These are phyloP conservation scores for Orchesella cincta DNA, from an alignment of 1,140 invertebrate genomes.

Conservation along the genomic window DNA sequence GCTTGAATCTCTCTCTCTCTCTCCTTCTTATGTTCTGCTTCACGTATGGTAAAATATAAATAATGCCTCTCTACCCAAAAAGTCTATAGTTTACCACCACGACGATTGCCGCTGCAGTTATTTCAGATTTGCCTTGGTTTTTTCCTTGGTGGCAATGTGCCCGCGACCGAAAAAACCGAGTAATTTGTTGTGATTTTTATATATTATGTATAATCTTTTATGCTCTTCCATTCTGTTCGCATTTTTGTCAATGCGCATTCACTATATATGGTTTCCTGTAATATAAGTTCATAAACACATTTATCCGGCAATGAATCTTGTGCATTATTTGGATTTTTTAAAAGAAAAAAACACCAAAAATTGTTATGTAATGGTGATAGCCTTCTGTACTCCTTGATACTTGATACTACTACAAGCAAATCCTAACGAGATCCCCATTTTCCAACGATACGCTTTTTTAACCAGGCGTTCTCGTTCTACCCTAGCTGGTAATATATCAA, in stretches of 20 bases:
- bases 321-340: conserved; percentile 5
- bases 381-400: no score
- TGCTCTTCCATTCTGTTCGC: not conserved
- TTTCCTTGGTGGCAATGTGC: conserved; percentile 15
- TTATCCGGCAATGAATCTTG: conserved; percentile 19
- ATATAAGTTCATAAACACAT: conserved; percentile 25
- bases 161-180: conserved; percentile 20
- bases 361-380: no score
- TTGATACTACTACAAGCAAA: no score
- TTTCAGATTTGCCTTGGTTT: conserved; percentile 24
- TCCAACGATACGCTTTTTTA: no score
- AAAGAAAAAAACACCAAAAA: not conserved
- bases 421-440: no score
- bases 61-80: conserved; percentile 23
- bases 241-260: not conserved
- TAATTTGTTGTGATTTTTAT: conserved; percentile 30
- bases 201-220: conserved; percentile 22
- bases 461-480: not conserved
- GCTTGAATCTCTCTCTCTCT: not conserved
- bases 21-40: conserved; percentile 8
- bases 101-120: not conserved
- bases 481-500: conserved; percentile 10
- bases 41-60: conserved; percentile 22
- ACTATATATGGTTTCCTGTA: conserved; percentile 21
- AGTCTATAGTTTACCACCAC: conserved; percentile 10